Percentiles rank a stretch among this genome's conserved stretches.
Evolutionary conservation across 2,797 vertebrate species (phyloP).

Genomic region (Crocodylus rhombifer): DNA sequence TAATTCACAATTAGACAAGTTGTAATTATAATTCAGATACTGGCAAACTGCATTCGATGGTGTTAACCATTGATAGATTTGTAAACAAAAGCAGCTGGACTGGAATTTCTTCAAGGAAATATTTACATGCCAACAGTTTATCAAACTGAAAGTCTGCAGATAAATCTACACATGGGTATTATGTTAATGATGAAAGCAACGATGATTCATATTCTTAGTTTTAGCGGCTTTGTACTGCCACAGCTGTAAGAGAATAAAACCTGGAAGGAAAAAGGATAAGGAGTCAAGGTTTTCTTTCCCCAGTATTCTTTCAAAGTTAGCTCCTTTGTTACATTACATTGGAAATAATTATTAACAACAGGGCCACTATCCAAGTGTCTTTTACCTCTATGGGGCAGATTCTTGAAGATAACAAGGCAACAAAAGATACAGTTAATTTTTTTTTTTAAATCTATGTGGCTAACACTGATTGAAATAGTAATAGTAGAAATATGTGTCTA

Average conservation of each 20-base stretch:
- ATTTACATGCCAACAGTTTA: slow-evolving; percentile 85
- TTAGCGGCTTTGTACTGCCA: slow-evolving; percentile 62
- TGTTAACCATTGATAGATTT: slow-evolving; percentile 85
- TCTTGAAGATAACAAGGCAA: slow-evolving; percentile 1
- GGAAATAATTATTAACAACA: slow-evolving; percentile 46
- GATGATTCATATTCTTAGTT: slow-evolving; percentile 76
- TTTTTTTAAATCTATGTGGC: slow-evolving; percentile 11
- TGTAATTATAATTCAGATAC: slow-evolving; percentile 83
- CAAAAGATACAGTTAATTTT: background rate
- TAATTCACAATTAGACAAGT: slow-evolving; percentile 81
- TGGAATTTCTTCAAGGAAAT: slow-evolving; percentile 85
- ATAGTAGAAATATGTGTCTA: background rate
- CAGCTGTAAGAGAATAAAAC: slow-evolving; percentile 81
- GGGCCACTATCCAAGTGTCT: slow-evolving; percentile 32
- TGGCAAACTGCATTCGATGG: slow-evolving; percentile 75
- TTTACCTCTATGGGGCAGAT: slow-evolving; percentile 31
- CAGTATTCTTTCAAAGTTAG: slow-evolving; percentile 58
- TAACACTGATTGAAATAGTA: background rate
- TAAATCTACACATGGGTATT: slow-evolving; percentile 81
- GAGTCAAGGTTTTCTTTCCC: slow-evolving; percentile 55
- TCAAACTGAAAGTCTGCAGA: slow-evolving; percentile 82
- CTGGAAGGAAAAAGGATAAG: slow-evolving; percentile 69
- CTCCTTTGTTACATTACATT: slow-evolving; percentile 45
- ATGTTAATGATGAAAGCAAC: slow-evolving; percentile 75
- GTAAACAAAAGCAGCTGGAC: slow-evolving; percentile 88